Evolutionary conservation across 2,797 vertebrate species (phyloP), one percentile per base, ranked within the genome.

Genomic region (Sebastiscus tertius): DNA sequence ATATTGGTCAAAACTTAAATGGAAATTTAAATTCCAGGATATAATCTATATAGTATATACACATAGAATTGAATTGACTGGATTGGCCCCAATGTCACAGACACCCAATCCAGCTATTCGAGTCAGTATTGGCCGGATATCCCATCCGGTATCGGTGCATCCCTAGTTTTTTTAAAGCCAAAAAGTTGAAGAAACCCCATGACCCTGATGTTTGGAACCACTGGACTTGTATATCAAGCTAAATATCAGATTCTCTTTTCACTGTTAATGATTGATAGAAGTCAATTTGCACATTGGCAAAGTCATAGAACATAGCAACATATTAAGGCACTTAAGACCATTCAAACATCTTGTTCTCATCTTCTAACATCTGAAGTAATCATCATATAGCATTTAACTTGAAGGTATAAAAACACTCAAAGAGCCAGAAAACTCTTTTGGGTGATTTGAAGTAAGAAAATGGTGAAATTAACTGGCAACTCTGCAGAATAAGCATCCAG

Each of bases 381-480:
- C 22, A 56, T 77, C 31, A 66, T 33, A 67, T 33, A 46, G 36
- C 14, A 58, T 76, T 81, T 63, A 22, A 54, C 75, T 3, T 24
- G 2, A 80, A 65, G 4, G 11, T 55, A 16, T 60, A 59, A 71
- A 79, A 70, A 76, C 26, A 73, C 31, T 70, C 8, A 36, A 65
- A 77, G 27, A 79, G 22, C 61, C 36, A 66, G 31, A 68, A 58
- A 67, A 73, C n/a, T 16, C 2, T 20, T 72, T 67, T 67, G 61
- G 20, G 27, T 73, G 12, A 71, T 80, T 77, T 70, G 26, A 82
- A 56, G 27, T 36, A 49, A 56, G 56, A 74, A 79, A 68, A 71
- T n/a, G 36, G 8, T 81, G 11, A 70, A 87, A 85, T 84, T 65
- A 90, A 72, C 64, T 55, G 36, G 52, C 62, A 81, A 27, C 56